Percentiles rank a stretch among this genome's conserved stretches.
Evolutionary conservation across 2,113 vertebrate genomes (phyloP).

Genomic region (Mobula hypostoma): DNA sequence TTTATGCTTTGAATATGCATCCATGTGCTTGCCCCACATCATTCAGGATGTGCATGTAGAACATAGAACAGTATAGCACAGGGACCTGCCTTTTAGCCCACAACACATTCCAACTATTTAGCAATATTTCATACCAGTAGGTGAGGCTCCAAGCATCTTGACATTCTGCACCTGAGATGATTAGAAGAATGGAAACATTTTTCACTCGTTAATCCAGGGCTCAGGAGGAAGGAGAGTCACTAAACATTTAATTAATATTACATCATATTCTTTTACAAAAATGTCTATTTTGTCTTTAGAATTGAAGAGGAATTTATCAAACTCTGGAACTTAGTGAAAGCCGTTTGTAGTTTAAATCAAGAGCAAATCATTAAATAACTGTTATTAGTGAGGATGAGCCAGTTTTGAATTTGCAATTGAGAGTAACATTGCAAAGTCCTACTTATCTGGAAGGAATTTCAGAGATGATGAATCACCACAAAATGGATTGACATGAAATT

Average conservation of each 20-base stretch:
- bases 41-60: too few relatives aligned
- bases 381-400: background rate
- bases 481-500: slow-evolving; percentile 20
- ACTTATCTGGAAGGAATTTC: slow-evolving; percentile 15
- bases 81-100: too few relatives aligned
- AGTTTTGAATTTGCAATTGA: background rate
- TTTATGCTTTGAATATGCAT: too few relatives aligned
- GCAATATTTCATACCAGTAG: background rate
- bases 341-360: background rate
- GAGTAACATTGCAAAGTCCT: background rate
- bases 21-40: too few relatives aligned
- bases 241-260: background rate
- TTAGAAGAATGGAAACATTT: background rate
- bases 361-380: slow-evolving; percentile 8
- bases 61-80: too few relatives aligned
- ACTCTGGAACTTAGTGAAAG: background rate
- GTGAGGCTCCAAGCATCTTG: background rate
- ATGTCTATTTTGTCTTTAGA: background rate
- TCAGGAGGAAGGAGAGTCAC: background rate
- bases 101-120: background rate
- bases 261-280: background rate
- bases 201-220: background rate
- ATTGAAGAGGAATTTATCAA: background rate
- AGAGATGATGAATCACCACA: background rate
- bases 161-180: too few relatives aligned